Evolutionary conservation across 2,888 invertebrate species (phyloP).

Genomic region (Smittia aterrima): DNA sequence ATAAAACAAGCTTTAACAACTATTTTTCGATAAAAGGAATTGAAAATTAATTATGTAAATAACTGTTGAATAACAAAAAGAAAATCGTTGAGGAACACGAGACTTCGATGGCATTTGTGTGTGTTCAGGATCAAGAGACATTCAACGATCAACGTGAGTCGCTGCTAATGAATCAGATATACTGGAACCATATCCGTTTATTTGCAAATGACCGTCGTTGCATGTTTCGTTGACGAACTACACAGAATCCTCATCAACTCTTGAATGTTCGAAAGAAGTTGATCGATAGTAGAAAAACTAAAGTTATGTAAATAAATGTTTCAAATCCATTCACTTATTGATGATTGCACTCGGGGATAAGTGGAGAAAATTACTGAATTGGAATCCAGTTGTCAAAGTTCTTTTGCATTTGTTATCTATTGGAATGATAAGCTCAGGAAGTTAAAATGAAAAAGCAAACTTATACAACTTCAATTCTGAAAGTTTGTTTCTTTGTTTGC

Average conservation of each 20-base stretch:
- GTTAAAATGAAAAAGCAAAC: background rate
- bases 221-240: conserved; percentile 11
- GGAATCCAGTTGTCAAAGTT: background rate
- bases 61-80: conserved; percentile 16
- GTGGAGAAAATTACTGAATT: background rate
- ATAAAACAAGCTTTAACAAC: background rate
- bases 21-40: background rate
- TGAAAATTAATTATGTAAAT: background rate
- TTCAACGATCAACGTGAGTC: background rate
- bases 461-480: background rate
- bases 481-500: background rate
- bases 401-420: background rate
- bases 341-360: conserved; percentile 17
- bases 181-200: conserved; percentile 34
- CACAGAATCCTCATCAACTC: too few species aligned
- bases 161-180: background rate
- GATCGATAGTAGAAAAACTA: background rate
- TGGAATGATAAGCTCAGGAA: conserved; percentile 22
- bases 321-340: conserved; percentile 22
- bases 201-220: background rate
- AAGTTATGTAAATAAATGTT: conserved; percentile 10
- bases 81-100: background rate
- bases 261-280: background rate
- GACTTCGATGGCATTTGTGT: background rate
- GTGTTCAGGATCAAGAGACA: background rate